Evolutionary conservation across 2,797 vertebrate species (phyloP), one percentile per base, ranked within the genome.

Genomic region (Meda fulgida): DNA sequence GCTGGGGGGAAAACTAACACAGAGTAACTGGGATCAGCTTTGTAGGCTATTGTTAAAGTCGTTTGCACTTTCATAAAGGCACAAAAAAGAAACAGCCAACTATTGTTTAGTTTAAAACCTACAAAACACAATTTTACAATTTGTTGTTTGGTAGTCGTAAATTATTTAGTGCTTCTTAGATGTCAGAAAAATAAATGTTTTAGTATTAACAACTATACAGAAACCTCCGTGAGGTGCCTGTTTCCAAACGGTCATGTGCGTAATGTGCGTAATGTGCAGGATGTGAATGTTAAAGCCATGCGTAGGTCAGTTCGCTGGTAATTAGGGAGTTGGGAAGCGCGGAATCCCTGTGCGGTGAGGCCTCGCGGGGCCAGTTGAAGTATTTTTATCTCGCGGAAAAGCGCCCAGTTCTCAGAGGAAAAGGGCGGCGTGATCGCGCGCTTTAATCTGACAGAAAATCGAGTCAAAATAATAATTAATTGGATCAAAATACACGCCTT

Each of bases 391-490:
- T 92, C 89, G 75, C 67, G 88, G 92, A 92, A 95, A 94, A 94
- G 94, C 93, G 93, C 91, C 93, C 94, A 92, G 89, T 95, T 96
- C 94, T 94, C 94, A 94, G 92, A 95, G 95, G 96, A 96, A 96
- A 95, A 95, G 96, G 95, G 95, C 92, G 94, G 95, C 84, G 87
- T 90, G 94, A 94, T 95, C 92, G 89, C 87, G 88, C 90, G 91
- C 94, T 96, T 96, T 96, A 93, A 96, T 96, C 94, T 95, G 91
- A 92, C 93, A 93, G 94, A 94, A 95, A 94, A 92, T 91, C 89
- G 90, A 96, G 96, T 95, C 96, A 96, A 96, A 96, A 96, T 96
- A 96, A 94, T 94, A 95, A 95, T 96, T 95, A 95, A 96, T 96
- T 94, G 91, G 91, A 94, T 94, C 90, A 93, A 95, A 95, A 95